Percentiles rank a stretch among this genome's conserved stretches.
These are phyloP conservation scores for Halisarca cf. caerulea DNA, from an alignment of 37 sponge, comb jelly and placozoan genomes.

Conservation along the genomic window DNA sequence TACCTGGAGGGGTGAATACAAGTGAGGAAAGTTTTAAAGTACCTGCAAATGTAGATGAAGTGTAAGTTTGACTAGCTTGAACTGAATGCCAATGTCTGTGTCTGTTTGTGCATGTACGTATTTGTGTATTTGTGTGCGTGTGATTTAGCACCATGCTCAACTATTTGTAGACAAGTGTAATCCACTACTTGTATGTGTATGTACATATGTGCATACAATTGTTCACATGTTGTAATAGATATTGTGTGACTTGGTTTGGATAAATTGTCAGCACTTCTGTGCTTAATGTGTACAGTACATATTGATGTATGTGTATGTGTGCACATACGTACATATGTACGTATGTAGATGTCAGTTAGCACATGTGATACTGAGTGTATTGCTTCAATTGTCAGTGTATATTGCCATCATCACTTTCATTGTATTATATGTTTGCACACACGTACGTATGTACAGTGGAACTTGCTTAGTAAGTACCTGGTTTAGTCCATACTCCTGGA, in stretches of 20 bases:
- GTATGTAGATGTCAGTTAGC: too few species aligned
- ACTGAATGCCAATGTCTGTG: neutral
- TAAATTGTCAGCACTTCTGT: too few species aligned
- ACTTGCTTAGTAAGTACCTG: too few species aligned
- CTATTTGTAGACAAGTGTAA: neutral
- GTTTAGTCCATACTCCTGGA: too few species aligned
- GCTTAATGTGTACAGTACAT: too few species aligned
- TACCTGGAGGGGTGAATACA: conserved; percentile 63
- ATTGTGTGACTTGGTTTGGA: too few species aligned
- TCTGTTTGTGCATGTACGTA: neutral
- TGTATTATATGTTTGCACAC: too few species aligned
- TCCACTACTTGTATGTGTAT: neutral
- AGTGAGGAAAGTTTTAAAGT: conserved; percentile 57
- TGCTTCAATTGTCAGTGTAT: too few species aligned
- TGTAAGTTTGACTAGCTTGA: conserved; percentile 31
- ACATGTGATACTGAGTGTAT: too few species aligned
- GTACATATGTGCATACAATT: neutral
- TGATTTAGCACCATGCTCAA: neutral
- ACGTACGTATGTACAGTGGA: too few species aligned
- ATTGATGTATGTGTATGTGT: neutral
- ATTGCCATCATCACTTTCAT: too few species aligned
- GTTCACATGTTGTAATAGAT: too few species aligned
- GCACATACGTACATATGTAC: neutral
- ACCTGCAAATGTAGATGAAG: conserved; percentile 63
- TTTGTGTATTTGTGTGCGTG: neutral